Percentiles rank a stretch among this genome's conserved stretches.
phyloP scores from a whole-genome alignment of 2,113 vertebrate genomes.

The Petrocephalus zakoni region DNA sequence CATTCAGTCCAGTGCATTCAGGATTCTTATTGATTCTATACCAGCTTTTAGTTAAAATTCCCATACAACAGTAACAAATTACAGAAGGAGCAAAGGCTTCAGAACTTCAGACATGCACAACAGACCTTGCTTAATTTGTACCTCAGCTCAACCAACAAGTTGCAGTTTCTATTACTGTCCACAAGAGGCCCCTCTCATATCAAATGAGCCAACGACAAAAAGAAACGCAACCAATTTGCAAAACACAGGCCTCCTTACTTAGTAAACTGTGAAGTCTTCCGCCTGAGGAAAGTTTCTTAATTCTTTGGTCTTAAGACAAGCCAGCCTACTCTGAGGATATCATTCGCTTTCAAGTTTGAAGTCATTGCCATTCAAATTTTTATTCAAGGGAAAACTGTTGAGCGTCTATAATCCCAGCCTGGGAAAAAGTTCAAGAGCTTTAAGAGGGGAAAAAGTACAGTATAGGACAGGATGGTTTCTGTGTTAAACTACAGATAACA shows the following conservation, averaged over 20 bases:
- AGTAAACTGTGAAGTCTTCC: neutral
- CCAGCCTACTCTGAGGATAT: neutral
- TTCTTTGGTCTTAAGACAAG: constrained; percentile 1
- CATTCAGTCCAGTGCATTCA: neutral
- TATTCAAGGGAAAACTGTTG: neutral
- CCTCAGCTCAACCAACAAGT: neutral
- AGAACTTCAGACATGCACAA: neutral
- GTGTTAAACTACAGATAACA: neutral
- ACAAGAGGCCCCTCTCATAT: constrained; percentile 52
- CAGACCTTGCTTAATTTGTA: neutral
- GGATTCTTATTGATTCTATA: neutral
- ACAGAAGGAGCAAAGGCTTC: neutral
- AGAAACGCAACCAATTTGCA: neutral
- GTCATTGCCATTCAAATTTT: constrained; percentile 1
- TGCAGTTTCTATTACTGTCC: constrained; percentile 29
- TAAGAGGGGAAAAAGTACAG: neutral
- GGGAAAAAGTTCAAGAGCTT: constrained; percentile 1
- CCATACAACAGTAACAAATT: neutral
- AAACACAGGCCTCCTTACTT: neutral
- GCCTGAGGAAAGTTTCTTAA: constrained; percentile 9
- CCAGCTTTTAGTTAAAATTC: neutral
- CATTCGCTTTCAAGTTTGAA: neutral
- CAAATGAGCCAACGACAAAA: neutral
- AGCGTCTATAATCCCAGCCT: neutral
- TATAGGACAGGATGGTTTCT: neutral